Evolutionary conservation across 2,113 vertebrate species (phyloP), one percentile per base, ranked within the genome.

Genomic region (Colossoma macropomum): DNA sequence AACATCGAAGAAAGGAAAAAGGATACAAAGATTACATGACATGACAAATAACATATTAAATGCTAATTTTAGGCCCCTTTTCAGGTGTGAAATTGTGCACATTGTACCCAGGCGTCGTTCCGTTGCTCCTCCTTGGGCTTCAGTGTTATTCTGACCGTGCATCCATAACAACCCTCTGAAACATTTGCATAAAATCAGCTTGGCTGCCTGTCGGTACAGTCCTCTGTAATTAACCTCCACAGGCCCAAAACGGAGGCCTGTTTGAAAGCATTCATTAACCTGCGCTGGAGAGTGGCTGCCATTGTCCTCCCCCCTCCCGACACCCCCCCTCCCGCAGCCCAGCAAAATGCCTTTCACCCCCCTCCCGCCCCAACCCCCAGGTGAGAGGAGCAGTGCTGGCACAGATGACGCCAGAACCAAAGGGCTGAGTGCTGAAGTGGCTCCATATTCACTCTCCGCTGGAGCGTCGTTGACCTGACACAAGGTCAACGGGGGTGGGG

Each of bases 151-250:
- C 66, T 54, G 25, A 63, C 81, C 30, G 73, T 8, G 25, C 19
- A 11, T 62, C 50, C 23, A 27, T 19, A 63, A 34, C 62, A 19
- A 21, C 77, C 79, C 30, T 23, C 70, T 79, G 73, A 30, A 81
- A 81, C 77, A 84, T 91, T 88, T 88, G 80, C 86, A 85, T 89
- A 38, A 88, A 86, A 84, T 88, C 77, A 85, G 0, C 87, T 77
- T 70, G 81, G 84, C 86, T 76, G 75, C 71, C 83, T 86, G 88
- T 86, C 86, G 75, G 81, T 27, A 5, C 75, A 85, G 32, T 84
- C 79, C 84, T 79, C 82, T 87, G 89, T 89, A 90, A 93, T 93
- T 93, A 93, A 91, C 91, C 90, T 83, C 79, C n/a, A 0, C 32
- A 65, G 80, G 70, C 84, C 86, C 86, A 76, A 86, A 90, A 81